Percentiles rank a stretch among this genome's conserved stretches.
phyloP scores from a whole-genome alignment of 2,888 invertebrate species.

The Erebia palarica region DNA sequence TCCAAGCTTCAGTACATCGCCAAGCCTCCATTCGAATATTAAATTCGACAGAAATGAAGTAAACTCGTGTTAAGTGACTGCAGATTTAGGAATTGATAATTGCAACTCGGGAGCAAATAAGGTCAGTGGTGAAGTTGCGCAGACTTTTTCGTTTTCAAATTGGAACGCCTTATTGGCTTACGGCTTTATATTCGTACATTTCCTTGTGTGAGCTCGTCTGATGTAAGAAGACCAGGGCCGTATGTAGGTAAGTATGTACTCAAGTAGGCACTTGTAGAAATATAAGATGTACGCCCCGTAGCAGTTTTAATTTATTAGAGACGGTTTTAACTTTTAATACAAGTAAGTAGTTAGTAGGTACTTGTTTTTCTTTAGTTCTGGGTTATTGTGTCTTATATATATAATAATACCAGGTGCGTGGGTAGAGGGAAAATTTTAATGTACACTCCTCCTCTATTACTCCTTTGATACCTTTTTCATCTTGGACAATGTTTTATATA shows the following conservation, averaged over 20 bases:
- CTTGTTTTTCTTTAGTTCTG: neutral
- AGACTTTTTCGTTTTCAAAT: slow-evolving; percentile 16
- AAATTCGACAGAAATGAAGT: slow-evolving; percentile 76
- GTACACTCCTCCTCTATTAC: neutral
- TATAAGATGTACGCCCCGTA: slow-evolving; percentile 16
- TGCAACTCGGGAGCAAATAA: slow-evolving; percentile 37
- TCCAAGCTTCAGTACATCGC: slow-evolving; percentile 64
- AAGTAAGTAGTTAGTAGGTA: no score
- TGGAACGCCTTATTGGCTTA: slow-evolving; percentile 20
- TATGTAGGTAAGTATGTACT: slow-evolving; percentile 42
- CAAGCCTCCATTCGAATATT: slow-evolving; percentile 66
- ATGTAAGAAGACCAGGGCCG: slow-evolving; percentile 31
- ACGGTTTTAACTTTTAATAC: neutral
- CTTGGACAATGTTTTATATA: neutral
- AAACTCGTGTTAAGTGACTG: slow-evolving; percentile 72
- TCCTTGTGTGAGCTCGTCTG: slow-evolving; percentile 33
- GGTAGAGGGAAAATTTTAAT: slow-evolving; percentile 1
- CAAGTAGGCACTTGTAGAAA: slow-evolving; percentile 32
- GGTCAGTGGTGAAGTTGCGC: slow-evolving; percentile 40
- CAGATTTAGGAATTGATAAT: slow-evolving; percentile 41
- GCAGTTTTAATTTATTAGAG: slow-evolving; percentile 11
- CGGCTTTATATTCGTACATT: slow-evolving; percentile 29
- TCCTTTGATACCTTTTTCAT: neutral
- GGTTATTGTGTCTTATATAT: neutral
- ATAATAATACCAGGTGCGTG: neutral